phyloP scores from a whole-genome alignment of 2,113 vertebrate genomes.

The Orthonyx spaldingii region DNA sequence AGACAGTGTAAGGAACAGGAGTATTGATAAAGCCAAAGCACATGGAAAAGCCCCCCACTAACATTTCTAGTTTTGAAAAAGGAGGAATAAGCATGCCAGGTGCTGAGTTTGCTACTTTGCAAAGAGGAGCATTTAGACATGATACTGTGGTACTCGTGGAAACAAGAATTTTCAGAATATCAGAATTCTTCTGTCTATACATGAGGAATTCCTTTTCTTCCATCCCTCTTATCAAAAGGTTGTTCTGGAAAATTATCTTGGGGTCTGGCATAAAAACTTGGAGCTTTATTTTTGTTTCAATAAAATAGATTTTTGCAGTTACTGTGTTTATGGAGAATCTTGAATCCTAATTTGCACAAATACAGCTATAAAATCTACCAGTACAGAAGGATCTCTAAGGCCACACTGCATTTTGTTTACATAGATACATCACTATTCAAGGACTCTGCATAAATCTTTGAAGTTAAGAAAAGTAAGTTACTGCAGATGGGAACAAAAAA shows the following conservation, averaged over 20 bases:
- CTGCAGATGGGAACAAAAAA: neutral
- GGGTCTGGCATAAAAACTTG: neutral
- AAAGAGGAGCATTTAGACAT: neutral
- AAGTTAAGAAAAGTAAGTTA: neutral
- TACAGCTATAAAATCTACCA: neutral
- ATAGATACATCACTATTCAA: neutral
- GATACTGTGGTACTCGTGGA: neutral
- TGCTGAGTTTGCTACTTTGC: neutral
- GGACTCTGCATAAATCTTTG: neutral
- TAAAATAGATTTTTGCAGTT: neutral
- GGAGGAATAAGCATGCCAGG: neutral
- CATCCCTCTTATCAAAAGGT: neutral
- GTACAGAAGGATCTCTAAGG: neutral
- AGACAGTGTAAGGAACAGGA: neutral
- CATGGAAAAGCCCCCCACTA: neutral
- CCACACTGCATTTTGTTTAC: neutral
- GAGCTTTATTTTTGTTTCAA: neutral
- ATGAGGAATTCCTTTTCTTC: neutral
- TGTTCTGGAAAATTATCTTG: neutral
- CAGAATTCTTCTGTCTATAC: neutral
- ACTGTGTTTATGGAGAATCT: neutral
- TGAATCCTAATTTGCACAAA: neutral
- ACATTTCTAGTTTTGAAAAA: neutral
- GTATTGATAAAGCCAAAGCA: neutral
- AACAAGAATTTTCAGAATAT: neutral